Percentiles rank a stretch among this genome's conserved stretches.
Evolutionary conservation across 2,888 invertebrate genomes (phyloP).

Genomic region (Laspeyria flexula): DNA sequence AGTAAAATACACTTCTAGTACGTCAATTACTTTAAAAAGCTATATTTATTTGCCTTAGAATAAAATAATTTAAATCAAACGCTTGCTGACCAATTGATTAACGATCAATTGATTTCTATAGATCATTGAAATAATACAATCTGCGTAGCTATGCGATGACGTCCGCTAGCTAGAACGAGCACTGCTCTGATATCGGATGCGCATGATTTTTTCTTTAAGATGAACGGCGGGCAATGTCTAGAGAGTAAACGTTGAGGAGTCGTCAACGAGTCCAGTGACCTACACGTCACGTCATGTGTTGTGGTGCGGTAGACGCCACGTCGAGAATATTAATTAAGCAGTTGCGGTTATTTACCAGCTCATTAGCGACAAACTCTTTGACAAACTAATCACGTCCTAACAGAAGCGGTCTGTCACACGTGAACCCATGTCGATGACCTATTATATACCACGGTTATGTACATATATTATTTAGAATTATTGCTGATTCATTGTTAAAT

Average conservation of each 20-base stretch:
- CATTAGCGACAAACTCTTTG: conserved; percentile 19
- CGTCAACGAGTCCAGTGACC: conserved; percentile 16
- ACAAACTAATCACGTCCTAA: conserved; percentile 15
- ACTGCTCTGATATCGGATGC: too few relatives aligned
- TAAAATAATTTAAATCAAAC: too few relatives aligned
- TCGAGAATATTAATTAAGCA: conserved; percentile 27
- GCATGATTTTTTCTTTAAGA: too few relatives aligned
- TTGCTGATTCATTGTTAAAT: too few relatives aligned
- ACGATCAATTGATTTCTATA: too few relatives aligned
- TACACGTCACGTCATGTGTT: background rate
- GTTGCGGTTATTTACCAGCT: conserved; percentile 27
- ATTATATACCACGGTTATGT: conserved; percentile 2
- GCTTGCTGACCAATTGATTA: too few relatives aligned
- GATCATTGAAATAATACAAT: too few relatives aligned
- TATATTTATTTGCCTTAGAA: too few relatives aligned
- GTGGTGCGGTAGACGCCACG: conserved; percentile 4
- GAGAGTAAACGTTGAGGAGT: background rate
- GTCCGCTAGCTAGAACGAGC: too few relatives aligned
- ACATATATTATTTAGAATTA: background rate
- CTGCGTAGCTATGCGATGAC: too few relatives aligned
- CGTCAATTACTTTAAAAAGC: too few relatives aligned
- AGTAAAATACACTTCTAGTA: background rate
- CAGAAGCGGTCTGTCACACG: conserved; percentile 2
- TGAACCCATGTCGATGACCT: conserved; percentile 17
- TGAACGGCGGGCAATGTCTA: too few relatives aligned